Evolutionary conservation across 2,797 vertebrate species (phyloP), one percentile per base, ranked within the genome.

Genomic region (Cyclopterus lumpus): DNA sequence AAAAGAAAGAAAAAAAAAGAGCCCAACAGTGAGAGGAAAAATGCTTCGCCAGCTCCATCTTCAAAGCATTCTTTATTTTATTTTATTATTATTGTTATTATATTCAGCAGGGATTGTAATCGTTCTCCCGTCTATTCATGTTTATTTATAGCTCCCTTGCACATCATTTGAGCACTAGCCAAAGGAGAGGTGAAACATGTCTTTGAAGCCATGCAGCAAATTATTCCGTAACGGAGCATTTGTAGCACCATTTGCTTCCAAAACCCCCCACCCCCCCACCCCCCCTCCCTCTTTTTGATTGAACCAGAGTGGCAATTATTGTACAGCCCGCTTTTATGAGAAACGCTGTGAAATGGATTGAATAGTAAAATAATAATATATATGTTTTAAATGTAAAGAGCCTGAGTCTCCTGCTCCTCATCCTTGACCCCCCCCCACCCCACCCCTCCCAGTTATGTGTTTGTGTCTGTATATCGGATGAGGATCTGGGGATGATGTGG

Each of bases 91-190:
- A 49, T 18, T 20, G 20, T 10, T 51, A 53, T 24, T 48, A 53
- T 88, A 86, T 90, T 93, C 88, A 89, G 72, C 77, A 54, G 82
- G 89, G 90, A 93, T 72, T 75, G 82, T 75, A 75, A 83, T 88
- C 71, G 0, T 48, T 87, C 85, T 75, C 75, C 76, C 5, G 42
- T 32, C 71, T 79, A 9, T 84, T 93, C 87, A 90, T 93, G 86
- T 92, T 94, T 94, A 95, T 95, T 95, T 93, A 93, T 95, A 90
- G 85, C 82, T 68, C 80, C 76, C 86, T 85, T 87, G 76, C 86
- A 90, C 89, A 90, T 84, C 85, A 88, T 93, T 90, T 79, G 85
- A 91, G 89, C 79, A 70, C 44, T 81, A 87, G 82, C 84, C 87
- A 92, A 93, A 94, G 90, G 88, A 92, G 89, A 91, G 91, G 91